A percentile compares a stretch with the other conserved stretches of the same genome.
Conservation (phyloP, 37 sponge, comb jelly and placozoan genomes). For the Spongia lamella region DNA sequence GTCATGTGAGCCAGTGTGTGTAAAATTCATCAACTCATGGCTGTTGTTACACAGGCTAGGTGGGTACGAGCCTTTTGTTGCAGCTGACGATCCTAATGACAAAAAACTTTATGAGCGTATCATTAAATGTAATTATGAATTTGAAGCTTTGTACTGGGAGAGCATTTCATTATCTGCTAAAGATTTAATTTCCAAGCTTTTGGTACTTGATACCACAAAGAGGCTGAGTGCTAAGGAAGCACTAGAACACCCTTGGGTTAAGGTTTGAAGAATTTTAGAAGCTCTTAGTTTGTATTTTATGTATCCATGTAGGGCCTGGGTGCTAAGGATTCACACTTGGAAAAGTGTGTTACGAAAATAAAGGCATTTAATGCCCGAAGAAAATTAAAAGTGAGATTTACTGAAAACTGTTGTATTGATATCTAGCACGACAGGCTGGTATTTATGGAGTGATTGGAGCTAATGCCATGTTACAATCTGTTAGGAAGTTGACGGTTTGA, state of each 20-base stretch:
- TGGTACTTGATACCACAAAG: no score
- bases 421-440: no score
- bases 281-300: not conserved
- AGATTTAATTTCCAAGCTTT: no score
- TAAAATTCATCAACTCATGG: not conserved
- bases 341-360: constrained; percentile 9
- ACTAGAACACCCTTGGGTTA: no score
- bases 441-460: no score
- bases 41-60: constrained; percentile 4
- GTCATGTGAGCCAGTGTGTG: constrained; percentile 23
- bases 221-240: no score
- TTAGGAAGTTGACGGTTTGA: no score
- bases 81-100: constrained; percentile 7
- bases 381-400: constrained; percentile 7
- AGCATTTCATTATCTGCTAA: not conserved
- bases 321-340: constrained; percentile 3
- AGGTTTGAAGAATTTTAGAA: no score
- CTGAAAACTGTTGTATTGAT: no score
- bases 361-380: constrained; percentile 20
- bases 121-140: constrained; percentile 2
- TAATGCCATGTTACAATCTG: no score
- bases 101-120: constrained; percentile 3
- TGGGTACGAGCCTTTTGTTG: constrained; percentile 25
- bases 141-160: constrained; percentile 10
- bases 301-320: constrained; percentile 2